A percentile compares a stretch with the other conserved stretches of the same genome.
Evolutionary conservation across 2,888 invertebrate genomes (phyloP).

Genomic region (Trichogramma dendrolimi): DNA sequence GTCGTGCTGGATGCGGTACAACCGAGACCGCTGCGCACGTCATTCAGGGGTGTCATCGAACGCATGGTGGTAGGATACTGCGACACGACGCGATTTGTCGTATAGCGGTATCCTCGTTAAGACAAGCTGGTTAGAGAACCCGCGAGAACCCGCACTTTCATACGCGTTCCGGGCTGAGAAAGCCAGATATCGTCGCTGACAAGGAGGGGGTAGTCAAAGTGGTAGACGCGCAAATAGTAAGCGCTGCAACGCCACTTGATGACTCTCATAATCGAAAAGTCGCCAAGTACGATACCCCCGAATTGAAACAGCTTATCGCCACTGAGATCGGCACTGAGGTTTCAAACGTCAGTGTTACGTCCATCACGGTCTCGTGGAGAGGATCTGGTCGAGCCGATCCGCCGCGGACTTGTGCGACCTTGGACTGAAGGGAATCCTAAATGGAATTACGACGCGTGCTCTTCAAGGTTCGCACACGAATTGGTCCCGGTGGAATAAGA

Average conservation of each 20-base stretch:
- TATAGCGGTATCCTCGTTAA: constrained; percentile 9
- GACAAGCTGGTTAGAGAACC: constrained; percentile 27
- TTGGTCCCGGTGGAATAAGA: too few relatives aligned
- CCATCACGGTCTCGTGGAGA: too few relatives aligned
- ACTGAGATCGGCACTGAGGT: too few relatives aligned
- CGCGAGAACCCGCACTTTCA: background rate
- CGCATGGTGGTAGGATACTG: constrained; percentile 41
- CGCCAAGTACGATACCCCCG: too few relatives aligned
- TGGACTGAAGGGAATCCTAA: too few relatives aligned
- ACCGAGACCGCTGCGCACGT: constrained; percentile 41
- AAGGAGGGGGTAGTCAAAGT: background rate
- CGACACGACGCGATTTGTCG: constrained; percentile 38
- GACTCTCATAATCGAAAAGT: background rate
- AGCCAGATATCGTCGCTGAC: constrained; percentile 4
- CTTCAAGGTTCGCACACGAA: too few relatives aligned
- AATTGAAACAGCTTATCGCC: too few relatives aligned
- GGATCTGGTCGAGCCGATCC: too few relatives aligned
- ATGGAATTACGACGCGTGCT: too few relatives aligned
- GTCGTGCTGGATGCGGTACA: constrained; percentile 38
- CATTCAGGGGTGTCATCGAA: constrained; percentile 39
- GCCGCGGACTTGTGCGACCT: too few relatives aligned
- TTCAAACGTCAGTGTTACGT: too few relatives aligned
- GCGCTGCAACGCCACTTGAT: background rate
- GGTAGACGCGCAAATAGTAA: background rate
- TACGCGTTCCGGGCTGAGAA: background rate